phyloP scores from a whole-genome alignment of 2,797 vertebrate genomes.

The Sparidentex hasta region DNA sequence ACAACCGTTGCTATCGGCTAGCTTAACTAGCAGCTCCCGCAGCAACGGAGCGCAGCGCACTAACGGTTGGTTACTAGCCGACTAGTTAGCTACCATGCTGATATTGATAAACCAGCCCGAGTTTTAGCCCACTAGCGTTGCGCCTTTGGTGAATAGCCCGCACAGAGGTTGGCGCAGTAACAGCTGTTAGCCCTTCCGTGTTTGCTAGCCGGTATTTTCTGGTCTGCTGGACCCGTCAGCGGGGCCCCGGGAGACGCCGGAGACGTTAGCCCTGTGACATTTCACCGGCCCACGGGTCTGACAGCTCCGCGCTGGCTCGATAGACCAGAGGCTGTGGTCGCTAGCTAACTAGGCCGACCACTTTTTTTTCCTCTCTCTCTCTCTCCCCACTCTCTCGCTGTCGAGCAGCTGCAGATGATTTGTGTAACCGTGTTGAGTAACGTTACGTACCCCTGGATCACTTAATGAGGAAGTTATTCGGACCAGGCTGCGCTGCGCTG shows the following conservation, averaged over 20 bases:
- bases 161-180: constrained; percentile 30
- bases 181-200: constrained; percentile 48
- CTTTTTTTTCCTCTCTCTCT: constrained; percentile 15
- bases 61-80: constrained; percentile 48
- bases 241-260: constrained; percentile 63
- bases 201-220: constrained; percentile 49
- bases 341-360: constrained; percentile 77
- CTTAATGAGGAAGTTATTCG: constrained; percentile 65
- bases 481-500: constrained; percentile 20
- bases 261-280: constrained; percentile 73
- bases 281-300: constrained; percentile 70
- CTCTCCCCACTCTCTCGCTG: background rate
- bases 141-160: constrained; percentile 51
- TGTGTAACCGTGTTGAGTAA: constrained; percentile 74
- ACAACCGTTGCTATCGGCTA: constrained; percentile 55
- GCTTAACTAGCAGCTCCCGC: constrained; percentile 54
- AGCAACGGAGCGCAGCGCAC: constrained; percentile 39
- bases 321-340: constrained; percentile 62
- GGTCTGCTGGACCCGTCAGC: constrained; percentile 49
- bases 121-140: constrained; percentile 62
- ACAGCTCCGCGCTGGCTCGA: constrained; percentile 69
- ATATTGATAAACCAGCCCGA: constrained; percentile 65
- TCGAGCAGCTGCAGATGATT: constrained; percentile 78
- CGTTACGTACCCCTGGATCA: constrained; percentile 57
- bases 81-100: constrained; percentile 54